Conservation (phyloP, 1,140 invertebrate species). For the Dinoponera quadriceps region DNA sequence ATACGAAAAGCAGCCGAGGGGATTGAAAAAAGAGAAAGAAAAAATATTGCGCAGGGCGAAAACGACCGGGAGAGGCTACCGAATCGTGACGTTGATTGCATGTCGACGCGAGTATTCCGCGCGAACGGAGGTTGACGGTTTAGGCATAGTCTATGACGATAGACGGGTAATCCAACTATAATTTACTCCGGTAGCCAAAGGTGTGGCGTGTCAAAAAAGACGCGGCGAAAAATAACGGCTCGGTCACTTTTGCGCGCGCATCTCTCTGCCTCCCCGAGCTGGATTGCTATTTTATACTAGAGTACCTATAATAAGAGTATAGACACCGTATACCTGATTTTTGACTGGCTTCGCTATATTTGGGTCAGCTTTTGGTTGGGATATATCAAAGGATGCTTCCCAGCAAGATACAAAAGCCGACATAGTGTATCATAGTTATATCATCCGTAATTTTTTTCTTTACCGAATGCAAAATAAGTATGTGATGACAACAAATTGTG, state of each 20-base stretch:
- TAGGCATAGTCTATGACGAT: not conserved
- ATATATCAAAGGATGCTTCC: no score
- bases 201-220: not conserved
- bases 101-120: not conserved
- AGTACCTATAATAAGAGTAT: no score
- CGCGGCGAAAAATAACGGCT: slow-evolving; percentile 14
- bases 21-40: slow-evolving; percentile 5
- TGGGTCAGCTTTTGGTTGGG: no score
- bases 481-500: no score
- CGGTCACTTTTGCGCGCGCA: not conserved
- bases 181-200: slow-evolving; percentile 16
- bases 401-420: no score
- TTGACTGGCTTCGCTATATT: no score
- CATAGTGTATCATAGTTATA: no score
- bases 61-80: not conserved
- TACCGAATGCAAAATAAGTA: no score
- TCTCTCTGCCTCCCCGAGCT: no score
- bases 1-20: not conserved
- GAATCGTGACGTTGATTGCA: not conserved
- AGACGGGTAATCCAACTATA: slow-evolving; percentile 13
- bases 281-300: no score
- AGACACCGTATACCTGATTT: no score
- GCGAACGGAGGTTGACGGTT: not conserved
- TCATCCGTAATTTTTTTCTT: no score
- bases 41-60: not conserved